These are phyloP conservation scores for Bombus superbus DNA, from an alignment of 1,140 invertebrate species.

Conservation along the genomic window DNA sequence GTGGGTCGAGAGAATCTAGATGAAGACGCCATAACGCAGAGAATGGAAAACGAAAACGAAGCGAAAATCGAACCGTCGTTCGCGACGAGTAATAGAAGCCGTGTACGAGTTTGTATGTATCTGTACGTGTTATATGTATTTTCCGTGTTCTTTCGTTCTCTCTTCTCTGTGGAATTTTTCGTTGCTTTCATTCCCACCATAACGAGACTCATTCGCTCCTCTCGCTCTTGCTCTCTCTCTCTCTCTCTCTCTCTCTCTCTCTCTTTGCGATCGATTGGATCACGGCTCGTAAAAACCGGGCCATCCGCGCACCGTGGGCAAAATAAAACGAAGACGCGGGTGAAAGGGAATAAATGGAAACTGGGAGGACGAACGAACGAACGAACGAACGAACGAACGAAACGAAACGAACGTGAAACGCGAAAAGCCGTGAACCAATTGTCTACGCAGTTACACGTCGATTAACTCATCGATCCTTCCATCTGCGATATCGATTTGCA, in stretches of 20 bases:
- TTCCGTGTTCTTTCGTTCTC: background rate
- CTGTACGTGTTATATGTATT: background rate
- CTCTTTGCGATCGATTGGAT: conserved; percentile 36
- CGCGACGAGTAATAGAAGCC: conserved; percentile 46
- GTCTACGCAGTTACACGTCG: conserved; percentile 41
- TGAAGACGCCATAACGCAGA: conserved; percentile 11
- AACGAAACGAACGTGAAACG: conserved; percentile 6
- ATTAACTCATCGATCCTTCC: conserved; percentile 47
- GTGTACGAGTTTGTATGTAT: conserved; percentile 5
- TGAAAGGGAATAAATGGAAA: conserved; percentile 26
- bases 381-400: conserved; percentile 14
- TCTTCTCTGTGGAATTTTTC: conserved; percentile 7
- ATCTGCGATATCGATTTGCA: conserved; percentile 39
- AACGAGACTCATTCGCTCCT: conserved; percentile 26
- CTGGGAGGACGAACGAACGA: background rate
- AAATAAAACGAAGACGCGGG: background rate
- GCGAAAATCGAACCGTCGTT: conserved; percentile 31
- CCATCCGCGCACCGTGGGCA: background rate
- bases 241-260: conserved; percentile 1
- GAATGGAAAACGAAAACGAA: background rate
- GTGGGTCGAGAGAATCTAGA: conserved; percentile 17
- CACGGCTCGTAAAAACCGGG: conserved; percentile 44
- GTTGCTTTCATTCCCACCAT: conserved; percentile 26
- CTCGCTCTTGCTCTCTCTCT: conserved; percentile 6
- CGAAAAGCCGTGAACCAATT: conserved; percentile 62